Conservation (phyloP, 2,113 vertebrate genomes). For the Eulacestoma nigropectus region DNA sequence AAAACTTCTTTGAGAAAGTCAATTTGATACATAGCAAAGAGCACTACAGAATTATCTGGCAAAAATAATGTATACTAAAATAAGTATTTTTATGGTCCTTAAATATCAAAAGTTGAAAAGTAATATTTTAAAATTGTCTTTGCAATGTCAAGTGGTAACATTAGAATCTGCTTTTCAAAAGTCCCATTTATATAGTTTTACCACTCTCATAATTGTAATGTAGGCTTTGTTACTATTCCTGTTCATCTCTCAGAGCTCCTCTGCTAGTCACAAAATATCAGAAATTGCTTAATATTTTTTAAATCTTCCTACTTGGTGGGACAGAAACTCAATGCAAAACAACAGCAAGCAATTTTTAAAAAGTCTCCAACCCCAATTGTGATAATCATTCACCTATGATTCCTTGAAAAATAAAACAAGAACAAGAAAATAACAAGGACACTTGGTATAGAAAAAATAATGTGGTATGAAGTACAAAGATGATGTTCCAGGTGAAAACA, state of each 20-base stretch:
- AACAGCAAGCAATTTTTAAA: not conserved
- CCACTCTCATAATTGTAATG: not conserved
- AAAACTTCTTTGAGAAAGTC: not conserved
- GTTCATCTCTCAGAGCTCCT: not conserved
- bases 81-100: not conserved
- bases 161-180: not conserved
- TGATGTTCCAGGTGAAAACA: accelerated
- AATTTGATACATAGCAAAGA: not conserved
- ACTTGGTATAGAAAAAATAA: not conserved
- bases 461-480: not conserved
- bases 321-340: not conserved
- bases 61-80: not conserved
- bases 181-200: not conserved
- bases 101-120: not conserved
- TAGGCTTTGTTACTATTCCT: not conserved
- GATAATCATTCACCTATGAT: not conserved
- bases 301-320: not conserved
- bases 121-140: not conserved
- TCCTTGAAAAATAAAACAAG: not conserved
- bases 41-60: not conserved
- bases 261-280: not conserved
- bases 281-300: not conserved
- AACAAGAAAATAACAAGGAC: not conserved
- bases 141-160: not conserved
- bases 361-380: not conserved